Base-by-base conservation (phyloP, 1,140 invertebrate species). In the Piezodorus guildinii region DNA sequence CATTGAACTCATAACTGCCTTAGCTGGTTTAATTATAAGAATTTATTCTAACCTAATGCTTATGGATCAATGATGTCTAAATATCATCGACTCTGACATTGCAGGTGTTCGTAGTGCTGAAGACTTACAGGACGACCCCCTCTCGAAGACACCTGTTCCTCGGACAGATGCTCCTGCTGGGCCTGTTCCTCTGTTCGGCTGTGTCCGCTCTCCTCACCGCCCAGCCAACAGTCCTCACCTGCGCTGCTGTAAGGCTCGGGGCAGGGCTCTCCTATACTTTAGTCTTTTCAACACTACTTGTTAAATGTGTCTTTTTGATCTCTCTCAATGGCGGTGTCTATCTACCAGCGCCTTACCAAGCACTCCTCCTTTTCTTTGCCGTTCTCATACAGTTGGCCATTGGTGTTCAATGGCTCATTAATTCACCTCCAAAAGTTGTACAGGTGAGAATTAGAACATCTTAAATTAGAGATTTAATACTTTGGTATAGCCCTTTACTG, bases 291-390 rank as follows among this genome's bases (percentile, higher is more conserved):
- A 87, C 93, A 0, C 79, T 97, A 25, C 80, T 97, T 62, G 93
- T 96, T 65, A 96, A 97, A 76, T 90, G 91, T 72, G 90, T 96
- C 54, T 94, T 96, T 72, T 80, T 96, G 46, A 83, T 96, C 65
- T 93, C 90, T 69, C 81, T 95, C 44, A 91, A 94, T 72, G 85
- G 87, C 30, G 91, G 91, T 14, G 90, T 94, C 25, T 95, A 96
- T 73, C 77, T 96, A n/a, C 91, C 91, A 34, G 91, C 92, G 2
- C 86, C 90, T 4, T 96, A 96, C 76, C 76, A 87, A 77, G 90
- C 88, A 59, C 77, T 93, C 9, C 81, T 96, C 15, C 78, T 96
- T 68, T 85, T 94, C 70, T 96, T 96, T 73, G 89, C 91, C 3
- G 85, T 90, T 23, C 80, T 90, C 70, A 90, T 91, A 66, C 89